Percentiles rank a stretch among this genome's conserved stretches.
phyloP scores from a whole-genome alignment of 2,113 vertebrate genomes.

The Pseudopipra pipra region DNA sequence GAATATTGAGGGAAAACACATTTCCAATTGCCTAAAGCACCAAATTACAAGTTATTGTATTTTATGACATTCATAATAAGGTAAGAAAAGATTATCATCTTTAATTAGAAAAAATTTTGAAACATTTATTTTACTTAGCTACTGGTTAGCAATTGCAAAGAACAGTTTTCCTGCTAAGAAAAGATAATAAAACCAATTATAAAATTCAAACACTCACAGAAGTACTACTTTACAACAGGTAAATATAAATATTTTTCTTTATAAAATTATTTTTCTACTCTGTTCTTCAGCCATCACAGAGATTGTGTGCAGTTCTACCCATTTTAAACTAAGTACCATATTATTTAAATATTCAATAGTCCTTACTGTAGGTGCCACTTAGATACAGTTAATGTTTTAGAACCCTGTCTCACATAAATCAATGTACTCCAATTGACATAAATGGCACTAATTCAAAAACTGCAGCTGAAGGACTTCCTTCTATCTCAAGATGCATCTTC shows the following conservation, averaged over 20 bases:
- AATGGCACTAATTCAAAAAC: background rate
- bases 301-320: background rate
- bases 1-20: background rate
- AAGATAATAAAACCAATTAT: background rate
- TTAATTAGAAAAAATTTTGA: constrained; percentile 6
- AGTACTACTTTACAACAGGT: background rate
- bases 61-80: background rate
- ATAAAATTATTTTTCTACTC: background rate
- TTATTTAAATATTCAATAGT: background rate
- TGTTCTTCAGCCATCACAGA: background rate
- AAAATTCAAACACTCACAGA: background rate
- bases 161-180: background rate
- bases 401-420: background rate
- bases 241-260: background rate
- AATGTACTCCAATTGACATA: background rate
- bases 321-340: background rate
- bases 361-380: background rate
- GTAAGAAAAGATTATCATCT: background rate
- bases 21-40: background rate
- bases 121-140: background rate
- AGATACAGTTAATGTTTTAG: background rate
- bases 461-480: background rate
- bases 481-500: background rate
- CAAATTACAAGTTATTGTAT: background rate
- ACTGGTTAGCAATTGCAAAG: background rate